Evolutionary conservation across 2,113 vertebrate genomes (phyloP).

Genomic region (Climacteris rufus): DNA sequence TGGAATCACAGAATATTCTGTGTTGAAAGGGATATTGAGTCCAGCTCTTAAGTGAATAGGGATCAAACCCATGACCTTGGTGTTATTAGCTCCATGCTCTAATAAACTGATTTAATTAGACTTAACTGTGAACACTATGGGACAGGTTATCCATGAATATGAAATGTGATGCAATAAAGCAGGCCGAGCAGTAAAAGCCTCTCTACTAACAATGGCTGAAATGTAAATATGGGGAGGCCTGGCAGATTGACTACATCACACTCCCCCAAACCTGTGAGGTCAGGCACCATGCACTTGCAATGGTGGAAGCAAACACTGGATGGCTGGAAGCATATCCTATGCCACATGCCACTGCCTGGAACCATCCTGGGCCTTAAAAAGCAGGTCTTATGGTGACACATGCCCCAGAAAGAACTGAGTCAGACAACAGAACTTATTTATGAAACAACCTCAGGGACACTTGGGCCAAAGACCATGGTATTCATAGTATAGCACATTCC

Average conservation of each 20-base stretch:
- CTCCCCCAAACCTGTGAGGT: background rate
- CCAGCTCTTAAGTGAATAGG: background rate
- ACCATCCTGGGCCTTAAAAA: background rate
- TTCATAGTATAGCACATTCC: background rate
- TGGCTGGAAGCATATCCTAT: background rate
- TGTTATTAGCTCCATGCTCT: background rate
- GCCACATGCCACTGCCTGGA: background rate
- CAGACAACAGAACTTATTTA: background rate
- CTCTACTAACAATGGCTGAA: background rate
- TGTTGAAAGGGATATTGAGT: background rate
- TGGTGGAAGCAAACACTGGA: background rate
- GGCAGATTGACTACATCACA: background rate
- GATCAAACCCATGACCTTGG: background rate
- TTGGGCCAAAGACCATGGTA: background rate
- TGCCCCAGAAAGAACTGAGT: background rate
- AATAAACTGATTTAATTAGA: background rate
- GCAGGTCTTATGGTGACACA: background rate
- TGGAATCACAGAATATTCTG: background rate
- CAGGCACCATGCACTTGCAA: background rate
- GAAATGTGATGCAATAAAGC: background rate
- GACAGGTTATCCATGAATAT: background rate
- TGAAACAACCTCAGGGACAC: background rate
- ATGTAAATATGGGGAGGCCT: background rate
- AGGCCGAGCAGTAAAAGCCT: background rate
- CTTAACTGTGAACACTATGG: fast-evolving